phyloP scores from a whole-genome alignment of 1,140 invertebrate species.

The Drosophila parabipectinata region DNA sequence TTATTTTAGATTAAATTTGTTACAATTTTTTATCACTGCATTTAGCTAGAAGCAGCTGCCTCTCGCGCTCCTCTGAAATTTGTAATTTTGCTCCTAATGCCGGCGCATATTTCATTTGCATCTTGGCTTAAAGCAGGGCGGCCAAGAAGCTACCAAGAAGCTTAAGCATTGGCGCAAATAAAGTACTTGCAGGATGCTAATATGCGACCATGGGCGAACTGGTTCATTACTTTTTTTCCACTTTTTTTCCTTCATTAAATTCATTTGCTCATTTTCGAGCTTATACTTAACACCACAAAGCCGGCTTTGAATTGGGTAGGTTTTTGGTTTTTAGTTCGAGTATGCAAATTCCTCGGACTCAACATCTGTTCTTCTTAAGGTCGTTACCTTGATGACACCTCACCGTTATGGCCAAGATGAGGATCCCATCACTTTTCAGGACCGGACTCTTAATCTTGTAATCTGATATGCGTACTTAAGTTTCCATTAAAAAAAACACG shows the following conservation, averaged over 20 bases:
- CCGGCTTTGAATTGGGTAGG: slow-evolving; percentile 34
- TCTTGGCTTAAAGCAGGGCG: slow-evolving; percentile 17
- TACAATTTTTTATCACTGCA: slow-evolving; percentile 2
- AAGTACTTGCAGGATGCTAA: slow-evolving; percentile 46
- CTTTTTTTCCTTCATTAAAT: not conserved
- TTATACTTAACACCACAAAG: slow-evolving; percentile 33
- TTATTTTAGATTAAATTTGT: not conserved
- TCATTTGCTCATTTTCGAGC: slow-evolving; percentile 29
- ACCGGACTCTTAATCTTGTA: slow-evolving; percentile 23
- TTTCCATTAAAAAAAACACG: slow-evolving; percentile 44
- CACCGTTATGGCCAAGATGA: slow-evolving; percentile 32
- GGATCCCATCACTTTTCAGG: slow-evolving; percentile 33
- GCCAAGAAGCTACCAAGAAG: slow-evolving; percentile 27
- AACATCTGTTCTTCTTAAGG: slow-evolving; percentile 44
- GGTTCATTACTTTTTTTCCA: slow-evolving; percentile 29
- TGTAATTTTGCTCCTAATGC: slow-evolving; percentile 71
- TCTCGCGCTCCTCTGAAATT: slow-evolving; percentile 56
- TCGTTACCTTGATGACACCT: slow-evolving; percentile 42
- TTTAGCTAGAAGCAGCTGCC: slow-evolving; percentile 32
- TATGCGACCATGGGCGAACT: slow-evolving; percentile 44
- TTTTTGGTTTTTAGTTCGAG: slow-evolving; percentile 23
- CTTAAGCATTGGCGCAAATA: slow-evolving; percentile 36
- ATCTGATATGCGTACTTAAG: slow-evolving; percentile 43
- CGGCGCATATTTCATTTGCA: slow-evolving; percentile 68
- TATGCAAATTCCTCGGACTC: slow-evolving; percentile 33